A percentile compares a stretch with the other conserved stretches of the same genome.
Conservation (phyloP, 2,888 invertebrate genomes). For the Ochropacha duplaris region DNA sequence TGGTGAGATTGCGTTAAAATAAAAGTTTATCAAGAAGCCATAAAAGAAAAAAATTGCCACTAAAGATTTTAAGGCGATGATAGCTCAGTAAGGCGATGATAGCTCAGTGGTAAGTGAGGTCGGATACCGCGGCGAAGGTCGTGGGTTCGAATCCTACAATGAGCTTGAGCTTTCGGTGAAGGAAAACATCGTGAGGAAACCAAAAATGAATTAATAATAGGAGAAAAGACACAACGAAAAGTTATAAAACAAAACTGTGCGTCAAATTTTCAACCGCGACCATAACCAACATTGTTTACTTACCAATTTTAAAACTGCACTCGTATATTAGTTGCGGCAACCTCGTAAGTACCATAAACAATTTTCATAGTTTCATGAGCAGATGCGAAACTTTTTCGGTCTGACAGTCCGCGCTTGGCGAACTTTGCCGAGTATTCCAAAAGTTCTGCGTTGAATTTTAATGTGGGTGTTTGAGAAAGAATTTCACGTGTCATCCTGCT, state of each 20-base stretch:
- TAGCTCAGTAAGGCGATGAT: no score
- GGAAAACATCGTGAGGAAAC: no score
- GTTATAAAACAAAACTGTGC: neutral
- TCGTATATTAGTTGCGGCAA: constrained; percentile 8
- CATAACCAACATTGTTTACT: neutral
- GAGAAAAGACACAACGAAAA: neutral
- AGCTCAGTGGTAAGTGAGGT: no score
- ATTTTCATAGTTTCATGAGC: constrained; percentile 42
- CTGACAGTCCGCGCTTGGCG: constrained; percentile 4
- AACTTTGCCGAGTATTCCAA: constrained; percentile 20
- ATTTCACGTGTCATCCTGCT: constrained; percentile 18
- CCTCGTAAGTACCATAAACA: constrained; percentile 28
- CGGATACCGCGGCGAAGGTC: no score
- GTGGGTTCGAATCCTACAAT: no score
- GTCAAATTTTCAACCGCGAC: neutral
- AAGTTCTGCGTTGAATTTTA: constrained; percentile 39
- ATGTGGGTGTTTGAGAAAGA: constrained; percentile 15
- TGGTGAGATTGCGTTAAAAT: no score
- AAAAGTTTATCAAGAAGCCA: no score
- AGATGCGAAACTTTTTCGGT: constrained; percentile 36
- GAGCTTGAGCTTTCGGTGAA: no score
- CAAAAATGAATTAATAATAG: no score
- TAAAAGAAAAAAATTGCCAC: no score
- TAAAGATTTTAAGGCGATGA: no score
- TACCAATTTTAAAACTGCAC: neutral